Evolutionary conservation across 2,113 vertebrate species (phyloP), one percentile per base, ranked within the genome.

Genomic region (Clarias batrachus): DNA sequence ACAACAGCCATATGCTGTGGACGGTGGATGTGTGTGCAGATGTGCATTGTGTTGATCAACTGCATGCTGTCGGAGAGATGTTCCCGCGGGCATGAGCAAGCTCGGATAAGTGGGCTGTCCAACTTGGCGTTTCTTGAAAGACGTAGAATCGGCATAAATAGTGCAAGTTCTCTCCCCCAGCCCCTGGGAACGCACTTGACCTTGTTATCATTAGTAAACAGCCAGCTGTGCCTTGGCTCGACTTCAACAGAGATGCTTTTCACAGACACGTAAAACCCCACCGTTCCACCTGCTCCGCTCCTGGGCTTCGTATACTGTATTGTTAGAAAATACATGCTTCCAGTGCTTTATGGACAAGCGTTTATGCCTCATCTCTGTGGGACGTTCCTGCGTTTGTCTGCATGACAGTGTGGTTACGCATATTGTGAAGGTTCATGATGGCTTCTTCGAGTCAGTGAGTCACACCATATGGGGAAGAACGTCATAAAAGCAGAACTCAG

Each of bases 171-270:
- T 65, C 23, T 65, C 23, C 27, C 63, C 62, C 62, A 80, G 33
- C 81, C 74, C 78, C 17, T n/a, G 60, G 83, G 66, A 79, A 84
- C 84, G 65, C 71, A 30, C 86, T 86, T 89, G 89, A 89, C 89
- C 89, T 89, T 84, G 84, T 89, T 90, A 89, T 81, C 52, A 59
- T 82, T 80, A 84, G 81, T 86, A 89, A 90, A 89, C 80, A 87
- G 68, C 86, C 89, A 73, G 81, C 79, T 86, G 90, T 85, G 86
- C 11, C 17, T 3, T 1, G 57, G 59, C 56, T 77, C 7, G 63
- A 19, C 27, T 78, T 37, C 60, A 84, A 63, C 37, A 3, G 37
- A 57, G 85, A 84, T 57, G n/a, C 81, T 14, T 89, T 74, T 68
- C 19, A 71, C 62, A 60, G 33, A 37, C 23, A 57, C 48, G 87